Base-by-base conservation (phyloP, 2,113 vertebrate genomes). In the Eulemur rufifrons region DNA sequence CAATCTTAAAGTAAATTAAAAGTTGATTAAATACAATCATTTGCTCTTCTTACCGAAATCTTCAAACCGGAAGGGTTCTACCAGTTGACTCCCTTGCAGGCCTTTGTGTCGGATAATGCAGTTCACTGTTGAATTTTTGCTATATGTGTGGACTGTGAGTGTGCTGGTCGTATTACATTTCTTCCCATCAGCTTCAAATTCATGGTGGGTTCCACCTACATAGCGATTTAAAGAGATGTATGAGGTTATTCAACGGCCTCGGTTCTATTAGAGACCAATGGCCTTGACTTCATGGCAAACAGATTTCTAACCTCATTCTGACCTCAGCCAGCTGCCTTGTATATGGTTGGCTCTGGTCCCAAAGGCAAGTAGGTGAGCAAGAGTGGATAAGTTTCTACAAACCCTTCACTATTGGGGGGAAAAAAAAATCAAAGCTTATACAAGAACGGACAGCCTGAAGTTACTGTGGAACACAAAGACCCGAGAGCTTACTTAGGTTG, bases 21-120 rank as follows among this genome's bases (percentile, higher is more conserved):
- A 59, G 59, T 74, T 74, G 52, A 61, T 9, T 14, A 42, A 39
- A 92, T 52, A 42, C 23, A 42, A 54, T n/a, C 37, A 34, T 52
- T 20, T 32, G 94, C 95, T 92, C 0, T 59, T 89, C 97, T 97
- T 97, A 94, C 98, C 50, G 3, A 97, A 63, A 45, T 97, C 88
- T 85, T 98, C 74, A 42, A 99, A 97, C 15, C 0, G 25, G 61
- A 98, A 96, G 6, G 98, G 45, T 0, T 54, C 90, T 1, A 45
- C 39, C 95, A 98, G 92, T 14, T 63, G 89, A 32, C 71, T 45
- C 12, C 9, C 66, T 34, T 25, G 1, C 0, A 99, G 96, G 0
- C 98, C 98, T 85, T 5, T 34, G 91, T 99, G 99, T 12, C 1
- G 98, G 25, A 99, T 0, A 0, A 98, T 3, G 71, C 99, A 99